Conservation (phyloP, 1,140 invertebrate species). For the Oryzaephilus surinamensis region DNA sequence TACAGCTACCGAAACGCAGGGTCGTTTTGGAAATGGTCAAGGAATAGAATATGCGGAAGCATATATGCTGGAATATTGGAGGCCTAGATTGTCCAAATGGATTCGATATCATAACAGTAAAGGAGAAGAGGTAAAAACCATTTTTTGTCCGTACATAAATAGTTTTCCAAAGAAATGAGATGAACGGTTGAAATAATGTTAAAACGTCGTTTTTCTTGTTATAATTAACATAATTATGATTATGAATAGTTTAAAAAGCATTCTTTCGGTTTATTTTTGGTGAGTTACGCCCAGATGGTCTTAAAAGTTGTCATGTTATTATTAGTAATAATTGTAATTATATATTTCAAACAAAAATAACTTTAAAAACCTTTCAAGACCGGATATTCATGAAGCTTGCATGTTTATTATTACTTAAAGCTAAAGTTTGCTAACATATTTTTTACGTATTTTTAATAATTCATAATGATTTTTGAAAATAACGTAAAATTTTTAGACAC, state of each 20-base stretch:
- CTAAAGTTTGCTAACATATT: too few species aligned
- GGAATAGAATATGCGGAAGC: slow-evolving; percentile 69
- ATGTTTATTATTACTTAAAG: slow-evolving; percentile 11
- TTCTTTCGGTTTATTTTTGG: background rate
- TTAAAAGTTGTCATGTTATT: slow-evolving; percentile 11
- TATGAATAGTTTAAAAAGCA: too few species aligned
- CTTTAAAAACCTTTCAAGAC: slow-evolving; percentile 9
- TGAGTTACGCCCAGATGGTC: too few species aligned
- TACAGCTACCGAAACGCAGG: slow-evolving; percentile 73
- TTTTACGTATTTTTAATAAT: too few species aligned
- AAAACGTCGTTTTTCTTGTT: too few species aligned
- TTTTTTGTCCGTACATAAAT: too few species aligned
- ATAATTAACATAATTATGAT: too few species aligned
- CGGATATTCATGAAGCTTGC: slow-evolving; percentile 8
- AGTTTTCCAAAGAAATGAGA: too few species aligned
- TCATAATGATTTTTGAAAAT: too few species aligned
- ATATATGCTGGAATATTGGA: slow-evolving; percentile 71
- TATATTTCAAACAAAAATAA: slow-evolving; percentile 10
- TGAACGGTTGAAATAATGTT: too few species aligned
- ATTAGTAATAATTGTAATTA: slow-evolving; percentile 13
- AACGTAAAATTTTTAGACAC: too few species aligned
- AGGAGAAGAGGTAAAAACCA: slow-evolving; percentile 51
- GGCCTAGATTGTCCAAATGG: slow-evolving; percentile 58
- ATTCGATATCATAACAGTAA: slow-evolving; percentile 57
- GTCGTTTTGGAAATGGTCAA: slow-evolving; percentile 75